phyloP scores from a whole-genome alignment of 2,888 invertebrate species.

The Furcula furcula region DNA sequence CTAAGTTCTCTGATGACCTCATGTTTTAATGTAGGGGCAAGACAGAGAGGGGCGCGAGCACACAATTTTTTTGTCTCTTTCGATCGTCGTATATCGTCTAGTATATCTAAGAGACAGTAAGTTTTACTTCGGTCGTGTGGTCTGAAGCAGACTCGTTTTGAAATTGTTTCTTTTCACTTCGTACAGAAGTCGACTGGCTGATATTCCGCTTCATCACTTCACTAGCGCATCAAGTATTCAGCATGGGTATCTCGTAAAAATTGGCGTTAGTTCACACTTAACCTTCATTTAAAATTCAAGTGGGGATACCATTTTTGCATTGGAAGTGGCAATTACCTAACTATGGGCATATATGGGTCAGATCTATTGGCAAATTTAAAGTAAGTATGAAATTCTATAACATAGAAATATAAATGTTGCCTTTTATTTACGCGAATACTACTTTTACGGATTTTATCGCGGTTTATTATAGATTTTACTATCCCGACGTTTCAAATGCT shows the following conservation, averaged over 20 bases:
- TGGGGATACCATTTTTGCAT: conserved; percentile 58
- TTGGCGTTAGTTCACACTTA: conserved; percentile 73
- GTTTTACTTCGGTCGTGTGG: no score
- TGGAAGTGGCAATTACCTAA: conserved; percentile 62
- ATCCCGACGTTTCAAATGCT: no score
- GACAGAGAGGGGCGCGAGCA: no score
- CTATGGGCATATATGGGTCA: conserved; percentile 34
- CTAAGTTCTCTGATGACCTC: no score
- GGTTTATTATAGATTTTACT: no score
- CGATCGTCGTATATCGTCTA: no score
- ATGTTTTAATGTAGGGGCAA: no score
- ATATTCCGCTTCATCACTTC: conserved; percentile 27
- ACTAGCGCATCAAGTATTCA: conserved; percentile 55
- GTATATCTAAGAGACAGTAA: no score
- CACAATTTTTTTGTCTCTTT: neutral
- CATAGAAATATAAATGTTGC: neutral
- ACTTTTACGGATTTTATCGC: no score
- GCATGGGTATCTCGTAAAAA: conserved; percentile 62
- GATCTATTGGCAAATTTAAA: conserved; percentile 20
- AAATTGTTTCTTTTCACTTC: no score
- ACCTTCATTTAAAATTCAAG: conserved; percentile 61
- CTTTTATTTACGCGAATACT: no score
- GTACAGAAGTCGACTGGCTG: conserved; percentile 11
- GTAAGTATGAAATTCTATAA: neutral
- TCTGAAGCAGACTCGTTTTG: no score